A percentile compares a stretch with the other conserved stretches of the same genome.
Conservation (phyloP, 1,140 invertebrate species). For the Carposina sasakii region DNA sequence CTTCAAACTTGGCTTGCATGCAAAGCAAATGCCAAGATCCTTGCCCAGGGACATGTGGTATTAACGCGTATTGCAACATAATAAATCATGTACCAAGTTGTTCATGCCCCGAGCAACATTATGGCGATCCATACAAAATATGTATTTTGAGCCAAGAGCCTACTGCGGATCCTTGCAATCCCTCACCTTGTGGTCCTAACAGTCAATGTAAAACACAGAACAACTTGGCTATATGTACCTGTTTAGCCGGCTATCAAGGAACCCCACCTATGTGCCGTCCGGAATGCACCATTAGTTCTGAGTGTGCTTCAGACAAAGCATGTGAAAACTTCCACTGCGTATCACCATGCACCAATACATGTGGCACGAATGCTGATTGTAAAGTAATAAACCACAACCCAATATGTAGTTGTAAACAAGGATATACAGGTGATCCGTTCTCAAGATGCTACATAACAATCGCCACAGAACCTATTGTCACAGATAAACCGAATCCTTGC, state of each 20-base stretch:
- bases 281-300: slow-evolving; percentile 78
- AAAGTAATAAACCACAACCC: slow-evolving; percentile 82
- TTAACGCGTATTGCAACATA: slow-evolving; percentile 77
- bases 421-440: slow-evolving; percentile 82
- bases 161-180: slow-evolving; percentile 48
- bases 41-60: slow-evolving; percentile 77
- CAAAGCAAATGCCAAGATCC: slow-evolving; percentile 77
- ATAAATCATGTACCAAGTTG: slow-evolving; percentile 82
- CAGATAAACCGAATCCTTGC: slow-evolving; percentile 76
- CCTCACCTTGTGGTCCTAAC: slow-evolving; percentile 76
- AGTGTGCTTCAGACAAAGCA: slow-evolving; percentile 75
- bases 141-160: slow-evolving; percentile 57
- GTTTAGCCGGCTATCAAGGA: slow-evolving; percentile 76
- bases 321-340: slow-evolving; percentile 79
- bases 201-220: slow-evolving; percentile 73
- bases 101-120: slow-evolving; percentile 81
- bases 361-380: slow-evolving; percentile 75
- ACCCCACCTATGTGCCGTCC: slow-evolving; percentile 78
- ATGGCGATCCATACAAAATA: slow-evolving; percentile 83
- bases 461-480: slow-evolving; percentile 24
- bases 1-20: slow-evolving; percentile 70
- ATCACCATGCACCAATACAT: slow-evolving; percentile 78
- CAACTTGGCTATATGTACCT: slow-evolving; percentile 75
- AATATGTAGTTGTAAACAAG: slow-evolving; percentile 80
- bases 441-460: slow-evolving; percentile 72